A percentile compares a stretch with the other conserved stretches of the same genome.
Evolutionary conservation across 2,797 vertebrate genomes (phyloP).

Genomic region (Staurois parvus): DNA sequence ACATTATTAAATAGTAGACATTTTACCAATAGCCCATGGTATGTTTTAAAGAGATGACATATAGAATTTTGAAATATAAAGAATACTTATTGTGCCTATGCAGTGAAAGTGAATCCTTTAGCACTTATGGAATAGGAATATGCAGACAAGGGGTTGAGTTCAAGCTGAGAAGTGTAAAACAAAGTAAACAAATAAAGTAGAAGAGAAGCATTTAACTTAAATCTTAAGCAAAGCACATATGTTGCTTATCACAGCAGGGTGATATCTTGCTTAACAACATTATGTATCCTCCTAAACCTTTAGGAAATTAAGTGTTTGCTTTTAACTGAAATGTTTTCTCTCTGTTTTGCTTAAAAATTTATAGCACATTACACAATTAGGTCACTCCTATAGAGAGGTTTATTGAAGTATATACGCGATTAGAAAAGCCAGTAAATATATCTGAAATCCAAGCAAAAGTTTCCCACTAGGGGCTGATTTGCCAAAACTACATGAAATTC

Average conservation of each 20-base stretch:
- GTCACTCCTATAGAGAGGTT: conserved; percentile 23
- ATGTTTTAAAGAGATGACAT: background rate
- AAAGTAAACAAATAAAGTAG: conserved; percentile 20
- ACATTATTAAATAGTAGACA: too few relatives aligned
- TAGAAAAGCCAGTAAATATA: background rate
- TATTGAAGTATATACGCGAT: background rate
- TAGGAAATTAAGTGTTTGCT: conserved; percentile 10
- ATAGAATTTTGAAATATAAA: background rate
- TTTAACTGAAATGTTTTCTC: background rate
- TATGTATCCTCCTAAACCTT: conserved; percentile 10
- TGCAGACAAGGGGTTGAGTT: conserved; percentile 7
- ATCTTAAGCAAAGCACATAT: conserved; percentile 41
- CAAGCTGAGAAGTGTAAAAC: conserved; percentile 34
- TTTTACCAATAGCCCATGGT: background rate
- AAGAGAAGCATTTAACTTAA: conserved; percentile 27
- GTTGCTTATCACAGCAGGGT: conserved; percentile 28
- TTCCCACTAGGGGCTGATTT: background rate
- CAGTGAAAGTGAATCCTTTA: conserved; percentile 14
- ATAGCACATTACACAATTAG: conserved; percentile 19
- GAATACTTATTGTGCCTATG: conserved; percentile 4
- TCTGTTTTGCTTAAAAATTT: conserved; percentile 6
- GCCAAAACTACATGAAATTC: background rate
- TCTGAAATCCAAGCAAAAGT: background rate
- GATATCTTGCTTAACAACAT: conserved; percentile 18
- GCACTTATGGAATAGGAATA: background rate